A percentile compares a stretch with the other conserved stretches of the same genome.
phyloP scores from a whole-genome alignment of 2,888 invertebrate genomes.

The Meta bourneti region DNA sequence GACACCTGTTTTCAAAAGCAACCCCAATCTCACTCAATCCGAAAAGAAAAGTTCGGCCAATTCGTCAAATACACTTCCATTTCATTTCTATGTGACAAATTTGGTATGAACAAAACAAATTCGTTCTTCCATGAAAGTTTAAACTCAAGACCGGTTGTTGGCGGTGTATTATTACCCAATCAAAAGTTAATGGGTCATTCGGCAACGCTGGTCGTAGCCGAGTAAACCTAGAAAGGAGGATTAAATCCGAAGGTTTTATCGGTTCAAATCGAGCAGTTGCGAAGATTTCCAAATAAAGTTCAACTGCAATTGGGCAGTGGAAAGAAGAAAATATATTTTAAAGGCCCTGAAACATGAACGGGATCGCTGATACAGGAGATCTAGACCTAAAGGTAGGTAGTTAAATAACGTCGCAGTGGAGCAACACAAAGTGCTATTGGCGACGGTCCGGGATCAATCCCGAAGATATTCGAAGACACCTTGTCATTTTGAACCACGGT shows the following conservation, averaged over 20 bases:
- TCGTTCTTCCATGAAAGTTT: background rate
- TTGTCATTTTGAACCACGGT: too few relatives aligned
- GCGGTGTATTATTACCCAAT: background rate
- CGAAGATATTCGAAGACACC: too few relatives aligned
- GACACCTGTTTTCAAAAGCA: background rate
- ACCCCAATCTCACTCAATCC: background rate
- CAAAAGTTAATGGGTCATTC: background rate
- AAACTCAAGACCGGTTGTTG: background rate
- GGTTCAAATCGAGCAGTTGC: background rate
- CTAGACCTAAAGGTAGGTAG: too few relatives aligned
- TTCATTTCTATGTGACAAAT: background rate
- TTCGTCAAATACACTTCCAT: background rate
- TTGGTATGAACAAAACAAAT: background rate
- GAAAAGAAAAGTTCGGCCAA: background rate
- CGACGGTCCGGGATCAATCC: too few relatives aligned
- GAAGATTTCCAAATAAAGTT: background rate
- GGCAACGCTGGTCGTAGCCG: background rate
- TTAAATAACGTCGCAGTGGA: too few relatives aligned
- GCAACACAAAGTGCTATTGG: too few relatives aligned
- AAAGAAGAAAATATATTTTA: too few relatives aligned
- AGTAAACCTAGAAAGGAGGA: background rate
- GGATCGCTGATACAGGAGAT: too few relatives aligned
- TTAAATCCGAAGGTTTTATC: background rate
- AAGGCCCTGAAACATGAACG: too few relatives aligned
- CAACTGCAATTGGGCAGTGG: too few relatives aligned